A percentile compares a stretch with the other conserved stretches of the same genome.
Evolutionary conservation across 2,113 vertebrate genomes (phyloP).

Genomic region (Chaetura pelagica): DNA sequence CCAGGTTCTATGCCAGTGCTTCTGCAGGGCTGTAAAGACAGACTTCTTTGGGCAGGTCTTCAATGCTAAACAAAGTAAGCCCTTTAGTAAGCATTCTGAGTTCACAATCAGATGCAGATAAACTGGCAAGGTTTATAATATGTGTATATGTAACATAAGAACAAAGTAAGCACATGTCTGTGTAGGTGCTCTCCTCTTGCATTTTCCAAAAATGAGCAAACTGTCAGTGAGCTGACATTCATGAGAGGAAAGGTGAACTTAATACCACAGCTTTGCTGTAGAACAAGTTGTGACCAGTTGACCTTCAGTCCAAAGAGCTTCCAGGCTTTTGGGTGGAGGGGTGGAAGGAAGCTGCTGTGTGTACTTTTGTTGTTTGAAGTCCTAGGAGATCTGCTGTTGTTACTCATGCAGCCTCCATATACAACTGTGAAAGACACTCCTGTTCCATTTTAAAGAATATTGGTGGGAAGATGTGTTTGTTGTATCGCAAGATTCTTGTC

Average conservation of each 20-base stretch:
- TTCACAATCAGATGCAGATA: not conserved
- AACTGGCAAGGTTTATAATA: not conserved
- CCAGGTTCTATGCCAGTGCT: not conserved
- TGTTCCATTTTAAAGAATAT: not conserved
- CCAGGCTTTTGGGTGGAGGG: not conserved
- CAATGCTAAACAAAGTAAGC: not conserved
- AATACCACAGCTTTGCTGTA: not conserved
- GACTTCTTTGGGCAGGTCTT: not conserved
- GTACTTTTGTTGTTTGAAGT: not conserved
- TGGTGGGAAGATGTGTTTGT: not conserved
- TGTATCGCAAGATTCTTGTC: not conserved
- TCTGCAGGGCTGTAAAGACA: not conserved
- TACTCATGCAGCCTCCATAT: not conserved
- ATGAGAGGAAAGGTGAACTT: not conserved
- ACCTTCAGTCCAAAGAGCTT: not conserved
- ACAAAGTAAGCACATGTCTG: not conserved
- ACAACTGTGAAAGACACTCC: not conserved
- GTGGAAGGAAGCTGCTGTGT: not conserved
- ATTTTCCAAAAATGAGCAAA: not conserved
- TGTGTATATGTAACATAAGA: not conserved
- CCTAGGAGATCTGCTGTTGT: not conserved
- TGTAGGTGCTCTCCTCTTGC: not conserved
- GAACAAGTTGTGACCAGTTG: not conserved
- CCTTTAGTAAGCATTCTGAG: not conserved
- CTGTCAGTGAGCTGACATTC: not conserved